A percentile compares a stretch with the other conserved stretches of the same genome.
Evolutionary conservation across 2,113 vertebrate genomes (phyloP).

Genomic region (Ailurus styani): DNA sequence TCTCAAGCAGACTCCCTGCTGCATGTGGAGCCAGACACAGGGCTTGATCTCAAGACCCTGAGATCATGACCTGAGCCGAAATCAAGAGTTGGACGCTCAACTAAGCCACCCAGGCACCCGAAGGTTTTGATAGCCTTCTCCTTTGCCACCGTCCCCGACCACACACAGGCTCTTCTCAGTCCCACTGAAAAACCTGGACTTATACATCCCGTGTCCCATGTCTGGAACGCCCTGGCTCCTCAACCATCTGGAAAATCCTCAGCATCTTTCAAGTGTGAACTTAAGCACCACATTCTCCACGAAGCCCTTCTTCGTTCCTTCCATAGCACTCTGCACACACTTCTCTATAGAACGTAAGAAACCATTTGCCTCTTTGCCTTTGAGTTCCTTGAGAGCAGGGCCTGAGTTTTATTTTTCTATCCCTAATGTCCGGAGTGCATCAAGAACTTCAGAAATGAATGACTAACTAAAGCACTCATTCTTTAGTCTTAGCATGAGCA

Average conservation of each 20-base stretch:
- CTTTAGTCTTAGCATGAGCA: neutral
- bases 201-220: neutral
- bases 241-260: neutral
- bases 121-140: neutral
- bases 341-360: neutral
- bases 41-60: neutral
- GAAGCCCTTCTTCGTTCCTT: neutral
- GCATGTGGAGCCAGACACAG: neutral
- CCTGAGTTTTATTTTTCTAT: neutral
- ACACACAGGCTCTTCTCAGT: rapidly evolving
- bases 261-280: neutral
- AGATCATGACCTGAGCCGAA: neutral
- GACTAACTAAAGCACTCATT: neutral
- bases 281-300: neutral
- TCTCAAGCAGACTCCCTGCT: neutral
- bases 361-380: neutral
- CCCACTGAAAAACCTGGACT: neutral
- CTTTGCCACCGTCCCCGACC: neutral
- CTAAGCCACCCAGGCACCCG: neutral
- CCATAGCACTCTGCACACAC: rapidly evolving
- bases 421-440: neutral
- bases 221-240: neutral
- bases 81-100: neutral
- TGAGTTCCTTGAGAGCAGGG: neutral
- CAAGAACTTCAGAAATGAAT: neutral